Conservation (phyloP, 2,888 invertebrate species). For the Cabera pusaria region DNA sequence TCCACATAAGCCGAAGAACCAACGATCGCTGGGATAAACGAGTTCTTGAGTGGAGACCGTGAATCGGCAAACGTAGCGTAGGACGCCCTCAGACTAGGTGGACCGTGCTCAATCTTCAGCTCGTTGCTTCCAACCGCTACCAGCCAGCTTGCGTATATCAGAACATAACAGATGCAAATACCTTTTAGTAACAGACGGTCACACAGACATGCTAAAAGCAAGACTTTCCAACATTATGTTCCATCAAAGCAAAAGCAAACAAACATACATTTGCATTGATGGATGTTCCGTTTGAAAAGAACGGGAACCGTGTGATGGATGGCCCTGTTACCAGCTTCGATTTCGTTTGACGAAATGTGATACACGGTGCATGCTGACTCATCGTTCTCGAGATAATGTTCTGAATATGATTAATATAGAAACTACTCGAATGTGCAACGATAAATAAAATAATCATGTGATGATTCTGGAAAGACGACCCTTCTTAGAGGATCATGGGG, state of each 20-base stretch:
- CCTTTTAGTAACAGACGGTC: no score
- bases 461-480: conserved; percentile 16
- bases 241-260: conserved; percentile 34
- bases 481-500: no score
- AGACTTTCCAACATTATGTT: conserved; percentile 1
- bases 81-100: no score
- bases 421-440: conserved; percentile 19
- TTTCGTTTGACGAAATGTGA: conserved; percentile 73
- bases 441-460: conserved; percentile 22
- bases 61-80: no score
- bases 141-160: no score
- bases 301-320: conserved; percentile 71
- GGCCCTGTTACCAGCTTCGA: conserved; percentile 54
- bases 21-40: no score
- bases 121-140: no score
- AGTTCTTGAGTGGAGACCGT: no score
- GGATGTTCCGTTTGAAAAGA: conserved; percentile 61
- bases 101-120: no score
- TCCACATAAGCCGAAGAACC: no score
- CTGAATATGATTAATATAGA: conserved; percentile 24
- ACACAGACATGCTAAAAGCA: no score
- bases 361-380: conserved; percentile 68
- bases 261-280: conserved; percentile 64
- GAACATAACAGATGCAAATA: no score
- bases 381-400: conserved; percentile 48